Evolutionary conservation across 1,140 invertebrate genomes (phyloP), one percentile per base, ranked within the genome.

Genomic region (Ceratina japonica): DNA sequence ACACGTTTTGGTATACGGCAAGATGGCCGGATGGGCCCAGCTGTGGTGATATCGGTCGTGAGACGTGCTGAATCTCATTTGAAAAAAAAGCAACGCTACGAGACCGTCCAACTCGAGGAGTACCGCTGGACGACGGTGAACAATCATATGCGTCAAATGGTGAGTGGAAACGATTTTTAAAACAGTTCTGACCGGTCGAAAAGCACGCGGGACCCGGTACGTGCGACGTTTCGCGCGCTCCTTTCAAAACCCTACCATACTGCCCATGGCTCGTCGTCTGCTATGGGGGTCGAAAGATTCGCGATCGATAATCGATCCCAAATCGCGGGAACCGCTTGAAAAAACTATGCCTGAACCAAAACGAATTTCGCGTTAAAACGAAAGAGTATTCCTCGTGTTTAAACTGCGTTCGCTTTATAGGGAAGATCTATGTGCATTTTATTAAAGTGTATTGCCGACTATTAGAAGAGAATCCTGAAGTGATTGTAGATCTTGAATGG

Each of bases 11-110:
- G 59, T 83, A 77, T 27, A 78, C 65, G 59, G 63, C 74, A 86
- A 86, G 75, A 86, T 86, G 85, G 84, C 84, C 78, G 85, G 72
- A 86, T 86, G 85, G 84, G 85, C 74, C 85, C 85, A 86, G 31
- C 85, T 82, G 84, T 81, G 72, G 68, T 86, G 62, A 85, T 86
- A 86, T 81, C 85, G 63, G 85, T 75, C 56, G 81, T 86, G 13
- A 86, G 85, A 79, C 84, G 84, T 75, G 71, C 85, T n/a, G 74
- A 15, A 56, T 73, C 84, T 12, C 74, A 68, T 18, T 61, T 7
- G 59, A 78, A 73, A 27, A 86, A 81, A 65, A 86, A 86, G 51
- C 74, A 31, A 58, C 81, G 56, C 16, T 68, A 75, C 81, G 75
- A 86, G 56, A 10, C 72, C 12, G 3, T 86, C 3, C 84, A 65